Percentiles rank a stretch among this genome's conserved stretches.
Conservation (phyloP, 2,888 invertebrate species). For the Napeogenes sylphis region DNA sequence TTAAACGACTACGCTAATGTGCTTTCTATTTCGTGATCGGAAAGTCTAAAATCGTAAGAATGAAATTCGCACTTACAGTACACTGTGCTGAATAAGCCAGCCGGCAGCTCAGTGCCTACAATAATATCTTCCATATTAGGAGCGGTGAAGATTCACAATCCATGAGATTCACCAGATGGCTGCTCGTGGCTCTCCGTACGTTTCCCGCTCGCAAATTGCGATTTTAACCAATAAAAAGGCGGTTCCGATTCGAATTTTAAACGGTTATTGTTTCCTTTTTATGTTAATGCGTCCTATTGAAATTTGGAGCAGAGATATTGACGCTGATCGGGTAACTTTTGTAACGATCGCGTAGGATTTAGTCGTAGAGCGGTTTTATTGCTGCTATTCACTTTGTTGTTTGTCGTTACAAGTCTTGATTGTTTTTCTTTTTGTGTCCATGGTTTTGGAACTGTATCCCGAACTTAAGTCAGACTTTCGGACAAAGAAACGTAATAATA, state of each 20-base stretch:
- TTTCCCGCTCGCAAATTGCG: constrained; percentile 61
- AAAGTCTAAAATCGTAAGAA: constrained; percentile 30
- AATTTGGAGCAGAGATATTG: constrained; percentile 61
- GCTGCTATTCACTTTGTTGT: constrained; percentile 59
- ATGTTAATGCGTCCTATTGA: constrained; percentile 73
- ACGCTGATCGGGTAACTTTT: constrained; percentile 58
- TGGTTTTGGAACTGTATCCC: constrained; percentile 29
- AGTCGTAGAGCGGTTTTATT: constrained; percentile 60
- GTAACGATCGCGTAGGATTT: constrained; percentile 59
- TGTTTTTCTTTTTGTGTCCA: constrained; percentile 52
- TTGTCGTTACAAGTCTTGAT: constrained; percentile 50
- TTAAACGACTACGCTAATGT: constrained; percentile 33
- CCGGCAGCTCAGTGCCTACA: constrained; percentile 26
- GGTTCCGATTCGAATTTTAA: constrained; percentile 70
- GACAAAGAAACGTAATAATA: constrained; percentile 60
- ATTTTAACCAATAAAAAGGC: constrained; percentile 70
- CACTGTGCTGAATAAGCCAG: constrained; percentile 22
- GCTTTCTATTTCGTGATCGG: constrained; percentile 31
- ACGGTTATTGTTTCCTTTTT: constrained; percentile 76
- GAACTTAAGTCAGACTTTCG: constrained; percentile 46
- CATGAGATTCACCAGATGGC: constrained; percentile 23
- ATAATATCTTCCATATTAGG: constrained; percentile 31
- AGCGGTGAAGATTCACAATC: constrained; percentile 27
- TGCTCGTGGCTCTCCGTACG: constrained; percentile 41
- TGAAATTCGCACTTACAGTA: constrained; percentile 19